Evolutionary conservation across 2,888 invertebrate genomes (phyloP).

Genomic region (Mystacides longicornis): DNA sequence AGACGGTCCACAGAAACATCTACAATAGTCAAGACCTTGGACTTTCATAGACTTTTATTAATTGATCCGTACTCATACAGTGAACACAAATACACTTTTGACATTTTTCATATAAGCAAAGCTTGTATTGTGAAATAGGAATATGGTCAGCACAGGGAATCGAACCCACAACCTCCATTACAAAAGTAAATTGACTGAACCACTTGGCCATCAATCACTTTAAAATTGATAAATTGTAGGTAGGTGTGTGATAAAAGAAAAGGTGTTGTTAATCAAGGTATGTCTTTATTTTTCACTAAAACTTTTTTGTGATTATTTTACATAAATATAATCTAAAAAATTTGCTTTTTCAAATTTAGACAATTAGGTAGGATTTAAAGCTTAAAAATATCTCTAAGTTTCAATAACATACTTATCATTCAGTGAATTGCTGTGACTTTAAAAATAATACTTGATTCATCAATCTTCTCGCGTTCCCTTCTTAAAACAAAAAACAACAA

Average conservation of each 20-base stretch:
- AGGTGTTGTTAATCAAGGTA: conserved; percentile 13
- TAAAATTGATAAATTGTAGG: background rate
- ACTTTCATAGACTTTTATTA: too few species aligned
- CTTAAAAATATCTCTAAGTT: conserved; percentile 17
- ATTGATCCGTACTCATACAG: too few species aligned
- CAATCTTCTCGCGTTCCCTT: too few species aligned
- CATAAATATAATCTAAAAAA: conserved; percentile 22
- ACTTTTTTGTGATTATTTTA: conserved; percentile 16
- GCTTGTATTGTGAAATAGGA: background rate
- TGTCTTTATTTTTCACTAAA: conserved; percentile 23
- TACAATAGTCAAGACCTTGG: too few species aligned
- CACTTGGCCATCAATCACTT: background rate
- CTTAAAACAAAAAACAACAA: too few species aligned
- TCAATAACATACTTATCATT: background rate
- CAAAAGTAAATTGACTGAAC: background rate
- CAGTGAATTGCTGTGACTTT: too few species aligned
- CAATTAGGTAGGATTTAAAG: conserved; percentile 14
- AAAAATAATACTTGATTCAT: too few species aligned
- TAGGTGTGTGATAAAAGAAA: conserved; percentile 4
- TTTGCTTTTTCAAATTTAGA: conserved; percentile 16
- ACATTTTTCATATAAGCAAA: too few species aligned
- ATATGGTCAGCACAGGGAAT: background rate
- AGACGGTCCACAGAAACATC: too few species aligned
- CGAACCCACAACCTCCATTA: background rate
- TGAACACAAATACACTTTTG: too few species aligned